Evolutionary conservation across 2,113 vertebrate genomes (phyloP).

Genomic region (Octodon degus): DNA sequence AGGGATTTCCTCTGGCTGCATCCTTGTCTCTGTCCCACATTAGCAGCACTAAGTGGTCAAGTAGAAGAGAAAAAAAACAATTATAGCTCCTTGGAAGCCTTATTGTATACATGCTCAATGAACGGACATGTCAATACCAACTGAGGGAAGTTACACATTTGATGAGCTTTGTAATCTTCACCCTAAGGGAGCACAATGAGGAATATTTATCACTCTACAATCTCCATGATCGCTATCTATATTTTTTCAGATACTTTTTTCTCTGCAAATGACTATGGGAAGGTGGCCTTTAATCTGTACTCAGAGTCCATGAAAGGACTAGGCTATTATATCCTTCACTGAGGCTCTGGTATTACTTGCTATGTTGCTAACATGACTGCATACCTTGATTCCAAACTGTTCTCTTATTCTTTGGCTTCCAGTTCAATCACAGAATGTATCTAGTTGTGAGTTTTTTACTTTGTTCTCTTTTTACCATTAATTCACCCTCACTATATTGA

Average conservation of each 20-base stretch:
- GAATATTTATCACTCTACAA: not conserved
- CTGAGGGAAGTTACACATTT: not conserved
- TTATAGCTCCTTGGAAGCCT: not conserved
- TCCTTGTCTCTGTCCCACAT: not conserved
- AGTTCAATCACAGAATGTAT: not conserved
- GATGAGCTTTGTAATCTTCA: not conserved
- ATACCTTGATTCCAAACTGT: not conserved
- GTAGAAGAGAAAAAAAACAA: not conserved
- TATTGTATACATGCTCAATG: not conserved
- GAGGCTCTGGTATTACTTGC: not conserved
- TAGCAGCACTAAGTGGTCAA: not conserved
- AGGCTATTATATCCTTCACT: not conserved
- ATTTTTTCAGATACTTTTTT: not conserved
- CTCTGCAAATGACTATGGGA: not conserved
- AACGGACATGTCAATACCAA: not conserved
- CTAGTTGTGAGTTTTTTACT: not conserved
- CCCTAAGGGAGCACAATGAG: not conserved
- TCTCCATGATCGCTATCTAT: not conserved
- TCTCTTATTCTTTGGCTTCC: not conserved
- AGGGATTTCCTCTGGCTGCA: not conserved
- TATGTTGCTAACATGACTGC: not conserved
- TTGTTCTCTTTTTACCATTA: not conserved
- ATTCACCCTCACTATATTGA: not conserved
- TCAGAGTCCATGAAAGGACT: not conserved
- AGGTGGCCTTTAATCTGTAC: not conserved